Percentiles rank a stretch among this genome's conserved stretches.
Conservation (phyloP, 2,113 vertebrate species). For the Tympanuchus pallidicinctus region DNA sequence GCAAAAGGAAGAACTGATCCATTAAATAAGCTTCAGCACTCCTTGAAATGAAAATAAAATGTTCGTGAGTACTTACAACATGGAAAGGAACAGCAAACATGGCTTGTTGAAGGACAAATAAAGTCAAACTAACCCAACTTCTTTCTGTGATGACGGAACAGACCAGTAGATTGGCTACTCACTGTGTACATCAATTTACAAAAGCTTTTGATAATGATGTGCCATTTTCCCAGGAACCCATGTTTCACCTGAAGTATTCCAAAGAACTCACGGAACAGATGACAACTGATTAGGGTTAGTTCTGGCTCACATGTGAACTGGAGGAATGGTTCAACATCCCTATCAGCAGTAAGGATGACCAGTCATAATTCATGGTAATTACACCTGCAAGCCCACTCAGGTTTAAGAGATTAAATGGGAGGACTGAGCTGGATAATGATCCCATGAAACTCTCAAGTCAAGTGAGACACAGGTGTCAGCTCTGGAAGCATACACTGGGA, state of each 20-base stretch:
- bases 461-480: no score
- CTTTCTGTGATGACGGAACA: background rate
- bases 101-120: background rate
- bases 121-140: background rate
- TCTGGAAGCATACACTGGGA: background rate
- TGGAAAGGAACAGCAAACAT: background rate
- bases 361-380: background rate
- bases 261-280: background rate
- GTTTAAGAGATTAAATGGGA: no score
- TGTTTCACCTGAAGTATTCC: background rate
- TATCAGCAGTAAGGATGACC: background rate
- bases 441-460: no score
- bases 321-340: background rate
- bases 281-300: fast-evolving
- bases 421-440: no score
- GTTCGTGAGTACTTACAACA: background rate
- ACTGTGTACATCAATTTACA: background rate
- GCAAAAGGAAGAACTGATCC: background rate
- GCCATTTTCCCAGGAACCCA: background rate
- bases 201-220: background rate
- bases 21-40: background rate
- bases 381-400: background rate
- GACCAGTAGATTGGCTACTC: background rate
- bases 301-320: background rate
- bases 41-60: background rate